phyloP scores from a whole-genome alignment of 2,888 invertebrate genomes.

The Campopleginae sp. region DNA sequence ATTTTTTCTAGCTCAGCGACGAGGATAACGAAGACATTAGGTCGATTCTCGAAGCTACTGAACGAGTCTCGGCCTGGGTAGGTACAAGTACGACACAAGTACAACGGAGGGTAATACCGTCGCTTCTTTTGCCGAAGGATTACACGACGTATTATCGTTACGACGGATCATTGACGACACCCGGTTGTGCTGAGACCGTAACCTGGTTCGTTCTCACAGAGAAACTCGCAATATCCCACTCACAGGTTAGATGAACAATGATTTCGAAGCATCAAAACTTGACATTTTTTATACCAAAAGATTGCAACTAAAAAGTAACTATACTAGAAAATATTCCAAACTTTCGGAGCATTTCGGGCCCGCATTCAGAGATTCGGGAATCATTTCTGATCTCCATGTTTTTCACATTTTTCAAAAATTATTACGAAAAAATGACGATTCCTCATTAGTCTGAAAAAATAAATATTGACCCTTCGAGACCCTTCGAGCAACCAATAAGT shows the following conservation, averaged over 20 bases:
- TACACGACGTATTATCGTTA: conserved; percentile 87
- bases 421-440: background rate
- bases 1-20: conserved; percentile 70
- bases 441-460: background rate
- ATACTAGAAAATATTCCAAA: background rate
- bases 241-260: conserved; percentile 81
- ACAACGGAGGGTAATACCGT: conserved; percentile 76
- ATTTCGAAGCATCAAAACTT: background rate
- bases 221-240: conserved; percentile 85
- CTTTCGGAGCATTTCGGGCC: background rate
- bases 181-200: conserved; percentile 90
- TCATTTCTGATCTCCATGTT: background rate
- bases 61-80: conserved; percentile 72
- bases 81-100: conserved; percentile 67
- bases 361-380: background rate
- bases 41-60: conserved; percentile 73
- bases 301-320: too few relatives aligned
- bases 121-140: conserved; percentile 86
- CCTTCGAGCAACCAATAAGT: background rate
- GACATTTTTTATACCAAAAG: too few relatives aligned
- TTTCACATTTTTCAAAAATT: background rate
- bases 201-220: conserved; percentile 88
- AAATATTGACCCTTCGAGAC: background rate
- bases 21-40: conserved; percentile 74
- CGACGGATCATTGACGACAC: conserved; percentile 91